Evolutionary conservation across 2,888 invertebrate genomes (phyloP), one percentile per base, ranked within the genome.

Genomic region (Chrysolina oricalcia): DNA sequence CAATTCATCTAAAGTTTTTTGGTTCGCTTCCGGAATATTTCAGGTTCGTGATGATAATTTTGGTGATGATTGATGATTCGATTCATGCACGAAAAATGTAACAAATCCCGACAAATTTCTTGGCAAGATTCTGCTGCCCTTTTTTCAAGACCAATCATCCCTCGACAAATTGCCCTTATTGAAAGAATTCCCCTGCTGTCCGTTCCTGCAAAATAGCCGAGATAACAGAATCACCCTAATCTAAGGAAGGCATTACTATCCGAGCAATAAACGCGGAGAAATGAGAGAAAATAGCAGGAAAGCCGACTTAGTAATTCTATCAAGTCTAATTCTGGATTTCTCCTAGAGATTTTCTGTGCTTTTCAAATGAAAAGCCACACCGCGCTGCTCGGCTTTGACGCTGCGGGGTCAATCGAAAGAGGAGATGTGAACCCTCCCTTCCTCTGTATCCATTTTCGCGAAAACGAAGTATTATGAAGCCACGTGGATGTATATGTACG

Each of bases 331-430:
- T 79, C 72, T 59, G 72, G 72, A 73, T 78, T 73, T 74, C 72
- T 74, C 48, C 70, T 68, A 71, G 72, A 73, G 79, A 78, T 78
- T 79, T 76, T 78, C 72, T 43, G 62, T 66, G 75, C 75, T 76
- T 76, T 73, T 73, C 75, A 70, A 73, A 78, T 73, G 75, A 76
- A 79, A 84, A 83, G 84, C 84, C 85, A 85, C 81, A 81, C 78
- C 80, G 82, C 56, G 70, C 62, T 10, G 64, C 46, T 56, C 40
- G 65, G 65, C 64, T 74, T 53, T 56, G 70, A 70, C 59, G 62
- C 74, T 62, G 67, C 17, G 21, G 48, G 71, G 71, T 68, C 74
- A 74, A 71, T 63, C 48, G 15, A 50, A 64, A 19, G 50, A 66
- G 59, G 35, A 74, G 71, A 62, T 67, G 71, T 50, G 63, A 40